These are phyloP conservation scores for Psittacula derbiana DNA, from an alignment of 2,797 vertebrate genomes.

Conservation along the genomic window DNA sequence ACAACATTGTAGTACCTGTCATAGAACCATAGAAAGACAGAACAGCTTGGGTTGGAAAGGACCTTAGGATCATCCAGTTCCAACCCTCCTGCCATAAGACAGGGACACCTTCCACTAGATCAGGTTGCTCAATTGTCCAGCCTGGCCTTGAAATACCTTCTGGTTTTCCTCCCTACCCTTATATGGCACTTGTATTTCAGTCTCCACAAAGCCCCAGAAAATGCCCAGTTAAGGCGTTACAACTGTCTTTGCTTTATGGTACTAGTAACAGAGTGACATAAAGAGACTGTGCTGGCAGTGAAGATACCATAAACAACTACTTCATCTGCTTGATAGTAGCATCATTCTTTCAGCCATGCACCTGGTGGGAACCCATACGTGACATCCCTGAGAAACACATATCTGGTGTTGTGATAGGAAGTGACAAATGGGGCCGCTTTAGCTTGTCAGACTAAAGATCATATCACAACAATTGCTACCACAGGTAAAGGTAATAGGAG, in stretches of 20 bases:
- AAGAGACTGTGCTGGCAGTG: neutral
- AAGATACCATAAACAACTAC: neutral
- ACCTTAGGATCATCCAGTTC: neutral
- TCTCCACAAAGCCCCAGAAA: neutral
- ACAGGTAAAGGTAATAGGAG: neutral
- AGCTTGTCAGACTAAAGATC: neutral
- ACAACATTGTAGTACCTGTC: neutral
- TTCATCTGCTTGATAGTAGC: neutral
- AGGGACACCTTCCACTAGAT: neutral
- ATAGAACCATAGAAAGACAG: too few relatives aligned
- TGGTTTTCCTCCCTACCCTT: neutral
- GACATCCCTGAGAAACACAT: neutral
- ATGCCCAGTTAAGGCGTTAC: neutral
- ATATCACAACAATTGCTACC: neutral
- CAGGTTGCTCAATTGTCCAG: neutral
- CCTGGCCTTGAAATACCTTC: neutral
- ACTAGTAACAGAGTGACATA: neutral
- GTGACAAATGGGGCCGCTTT: neutral
- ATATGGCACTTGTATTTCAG: neutral
- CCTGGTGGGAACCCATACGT: neutral
- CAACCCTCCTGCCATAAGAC: neutral
- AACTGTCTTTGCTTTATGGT: neutral
- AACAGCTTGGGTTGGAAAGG: neutral
- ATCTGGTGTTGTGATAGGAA: neutral
- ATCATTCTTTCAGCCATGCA: neutral